Evolutionary conservation across 2,888 invertebrate genomes (phyloP), one percentile per base, ranked within the genome.

Genomic region (Cheiracanthium punctorium): DNA sequence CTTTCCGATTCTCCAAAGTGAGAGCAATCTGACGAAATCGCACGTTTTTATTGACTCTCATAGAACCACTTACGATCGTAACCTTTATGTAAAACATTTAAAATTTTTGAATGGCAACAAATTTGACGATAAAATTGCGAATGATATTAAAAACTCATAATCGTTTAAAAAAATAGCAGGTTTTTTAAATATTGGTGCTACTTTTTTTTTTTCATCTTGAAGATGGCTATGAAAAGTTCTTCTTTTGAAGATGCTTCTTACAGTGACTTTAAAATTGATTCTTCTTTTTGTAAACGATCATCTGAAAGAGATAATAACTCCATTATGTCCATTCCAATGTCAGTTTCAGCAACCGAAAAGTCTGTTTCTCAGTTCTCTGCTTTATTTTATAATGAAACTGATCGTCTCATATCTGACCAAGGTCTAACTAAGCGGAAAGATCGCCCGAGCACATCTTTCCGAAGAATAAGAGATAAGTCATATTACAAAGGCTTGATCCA

Each of bases 401-500:
- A 76, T 33, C 58, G 64, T 0, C 41, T 29, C 5, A 24, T 82
- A 14, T 48, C 32, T 1, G 76, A 76, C 7, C 82, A 82, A 76
- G 82, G 82, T 12, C 48, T 82, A 12, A 64, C 30, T 8, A 32
- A 32, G 20, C 76, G 76, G 12, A 70, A 67, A 30, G 20, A 33
- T 12, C 37, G 37, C 4, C 4, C 30, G 14, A 48, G 28, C 8
- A 0, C 41, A 2, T 64, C 30, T 12, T 30, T 32, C 0, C 32
- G 82, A 24, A 70, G 76, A 20, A n/a, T 82, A 8, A 41, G 32
- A 28, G 82, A 82, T 41, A 82, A 76, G 30, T 76, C 82, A 0
- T 82, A 76, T n/a, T 82, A 70, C n/a, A 76, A 37, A 28, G 76
- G 82, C 0, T 7, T 76, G 1, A 32, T 82, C 14, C 30, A 33